phyloP scores from a whole-genome alignment of 2,113 vertebrate species.

The Psilopsiagon aymara region DNA sequence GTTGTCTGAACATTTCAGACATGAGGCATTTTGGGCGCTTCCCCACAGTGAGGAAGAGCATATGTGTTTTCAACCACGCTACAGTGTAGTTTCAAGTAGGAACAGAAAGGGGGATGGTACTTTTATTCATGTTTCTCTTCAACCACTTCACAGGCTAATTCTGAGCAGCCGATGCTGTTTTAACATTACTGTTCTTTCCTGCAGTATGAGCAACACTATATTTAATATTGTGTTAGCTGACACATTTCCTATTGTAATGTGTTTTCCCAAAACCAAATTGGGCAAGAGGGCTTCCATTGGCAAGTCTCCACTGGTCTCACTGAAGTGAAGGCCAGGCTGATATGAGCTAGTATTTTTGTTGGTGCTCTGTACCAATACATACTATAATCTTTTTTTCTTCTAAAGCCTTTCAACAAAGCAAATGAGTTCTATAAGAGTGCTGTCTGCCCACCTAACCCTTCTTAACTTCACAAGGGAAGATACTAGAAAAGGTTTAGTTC shows the following conservation, averaged over 20 bases:
- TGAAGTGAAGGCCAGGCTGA: background rate
- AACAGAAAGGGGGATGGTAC: background rate
- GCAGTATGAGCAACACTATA: background rate
- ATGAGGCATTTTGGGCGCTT: background rate
- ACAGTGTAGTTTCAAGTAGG: background rate
- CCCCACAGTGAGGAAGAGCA: background rate
- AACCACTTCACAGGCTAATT: background rate
- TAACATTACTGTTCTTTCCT: background rate
- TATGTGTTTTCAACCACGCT: background rate
- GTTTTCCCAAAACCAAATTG: background rate
- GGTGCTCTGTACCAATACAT: fast-evolving
- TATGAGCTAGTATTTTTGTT: background rate
- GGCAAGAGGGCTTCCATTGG: background rate
- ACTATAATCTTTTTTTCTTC: background rate
- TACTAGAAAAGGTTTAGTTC: background rate
- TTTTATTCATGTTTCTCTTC: background rate
- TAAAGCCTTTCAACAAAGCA: background rate
- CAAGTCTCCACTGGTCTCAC: background rate
- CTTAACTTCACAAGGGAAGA: background rate
- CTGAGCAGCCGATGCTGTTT: background rate
- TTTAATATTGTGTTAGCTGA: background rate
- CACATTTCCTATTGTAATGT: background rate
- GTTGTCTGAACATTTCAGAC: slow-evolving; percentile 1
- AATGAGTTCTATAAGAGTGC: background rate
- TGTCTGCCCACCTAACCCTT: background rate